These are phyloP conservation scores for Rhizoglyphus robini DNA, from an alignment of 1,140 invertebrate genomes.

Conservation along the genomic window DNA sequence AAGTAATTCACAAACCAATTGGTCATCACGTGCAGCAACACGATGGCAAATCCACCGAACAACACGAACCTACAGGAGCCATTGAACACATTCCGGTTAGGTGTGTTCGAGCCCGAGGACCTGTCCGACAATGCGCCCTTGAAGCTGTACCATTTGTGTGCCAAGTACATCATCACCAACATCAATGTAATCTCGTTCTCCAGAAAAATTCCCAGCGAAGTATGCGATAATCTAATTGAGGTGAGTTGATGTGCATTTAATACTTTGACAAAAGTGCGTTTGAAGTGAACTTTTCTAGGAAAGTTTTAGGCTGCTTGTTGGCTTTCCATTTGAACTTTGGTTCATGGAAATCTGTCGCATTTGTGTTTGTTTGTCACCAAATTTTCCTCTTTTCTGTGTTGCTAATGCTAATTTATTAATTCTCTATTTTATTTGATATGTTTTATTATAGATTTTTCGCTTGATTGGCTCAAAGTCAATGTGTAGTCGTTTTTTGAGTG, in stretches of 20 bases:
- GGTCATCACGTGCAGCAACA: too few species aligned
- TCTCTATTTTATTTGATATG: not conserved
- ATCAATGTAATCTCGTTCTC: not conserved
- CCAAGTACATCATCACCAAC: slow-evolving; percentile 14
- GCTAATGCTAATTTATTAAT: too few species aligned
- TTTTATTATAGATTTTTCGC: not conserved
- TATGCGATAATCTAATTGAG: slow-evolving; percentile 18
- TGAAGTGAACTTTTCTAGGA: not conserved
- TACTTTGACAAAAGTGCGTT: not conserved
- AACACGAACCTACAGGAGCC: not conserved
- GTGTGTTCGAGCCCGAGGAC: not conserved
- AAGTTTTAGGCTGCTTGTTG: not conserved
- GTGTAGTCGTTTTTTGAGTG: not conserved
- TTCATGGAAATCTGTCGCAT: too few species aligned
- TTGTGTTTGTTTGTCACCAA: too few species aligned
- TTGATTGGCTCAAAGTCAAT: not conserved
- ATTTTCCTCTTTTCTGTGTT: too few species aligned
- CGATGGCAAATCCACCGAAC: too few species aligned
- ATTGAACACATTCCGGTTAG: not conserved
- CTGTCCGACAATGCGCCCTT: slow-evolving; percentile 17
- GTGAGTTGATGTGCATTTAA: slow-evolving; percentile 14
- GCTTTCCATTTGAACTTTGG: too few species aligned
- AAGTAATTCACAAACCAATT: too few species aligned
- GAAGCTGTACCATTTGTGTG: not conserved
- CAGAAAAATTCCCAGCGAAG: slow-evolving; percentile 12